A percentile compares a stretch with the other conserved stretches of the same genome.
phyloP scores from a whole-genome alignment of 1,140 invertebrate genomes.

The Halictus rubicundus region DNA sequence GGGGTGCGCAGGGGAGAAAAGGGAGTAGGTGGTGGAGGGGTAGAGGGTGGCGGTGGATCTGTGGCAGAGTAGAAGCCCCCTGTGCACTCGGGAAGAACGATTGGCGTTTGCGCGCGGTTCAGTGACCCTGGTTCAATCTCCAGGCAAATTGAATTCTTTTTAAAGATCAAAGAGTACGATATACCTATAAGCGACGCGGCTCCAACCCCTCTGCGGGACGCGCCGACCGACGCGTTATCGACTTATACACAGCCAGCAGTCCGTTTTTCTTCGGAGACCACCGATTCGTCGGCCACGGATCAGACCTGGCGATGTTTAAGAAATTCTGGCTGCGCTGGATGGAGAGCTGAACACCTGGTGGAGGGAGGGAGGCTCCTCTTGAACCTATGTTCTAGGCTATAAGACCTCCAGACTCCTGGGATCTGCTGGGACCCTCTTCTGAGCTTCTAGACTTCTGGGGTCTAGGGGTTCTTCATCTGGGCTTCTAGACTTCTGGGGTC shows the following conservation, averaged over 20 bases:
- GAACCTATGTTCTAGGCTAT: no score
- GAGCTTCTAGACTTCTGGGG: no score
- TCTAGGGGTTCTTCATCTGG: no score
- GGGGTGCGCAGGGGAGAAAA: background rate
- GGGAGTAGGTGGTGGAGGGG: constrained; percentile 12
- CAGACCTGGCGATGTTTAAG: background rate
- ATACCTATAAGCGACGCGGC: constrained; percentile 50
- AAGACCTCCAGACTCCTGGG: no score
- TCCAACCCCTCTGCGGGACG: constrained; percentile 17
- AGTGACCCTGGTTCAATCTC: constrained; percentile 76
- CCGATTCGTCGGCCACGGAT: background rate
- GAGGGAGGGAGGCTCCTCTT: background rate
- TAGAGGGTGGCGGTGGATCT: constrained; percentile 17
- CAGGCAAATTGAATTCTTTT: constrained; percentile 79
- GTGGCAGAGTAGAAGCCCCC: constrained; percentile 3
- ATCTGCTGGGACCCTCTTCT: no score
- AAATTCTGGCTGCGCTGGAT: background rate
- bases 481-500: no score
- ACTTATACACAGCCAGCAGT: constrained; percentile 43
- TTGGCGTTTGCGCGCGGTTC: constrained; percentile 61
- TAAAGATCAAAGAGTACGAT: constrained; percentile 76
- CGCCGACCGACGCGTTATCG: constrained; percentile 30
- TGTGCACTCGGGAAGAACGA: constrained; percentile 35
- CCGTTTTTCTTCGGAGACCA: constrained; percentile 42
- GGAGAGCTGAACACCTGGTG: background rate